Evolutionary conservation across 2,888 invertebrate genomes (phyloP), one percentile per base, ranked within the genome.

Genomic region (Agapostemon virescens): DNA sequence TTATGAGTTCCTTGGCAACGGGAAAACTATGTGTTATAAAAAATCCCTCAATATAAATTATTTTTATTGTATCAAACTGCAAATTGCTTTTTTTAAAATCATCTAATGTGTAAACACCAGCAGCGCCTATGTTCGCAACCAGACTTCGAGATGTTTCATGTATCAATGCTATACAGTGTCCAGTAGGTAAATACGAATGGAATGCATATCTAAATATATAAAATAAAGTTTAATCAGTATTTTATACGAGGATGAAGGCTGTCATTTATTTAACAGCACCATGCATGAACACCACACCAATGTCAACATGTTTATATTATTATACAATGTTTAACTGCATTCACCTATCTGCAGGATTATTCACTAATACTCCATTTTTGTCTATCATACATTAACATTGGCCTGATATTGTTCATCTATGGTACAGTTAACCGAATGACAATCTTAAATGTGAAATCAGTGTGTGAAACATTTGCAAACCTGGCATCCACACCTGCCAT

Each of bases 31-130:
- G 93, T 0, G 90, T 91, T 70, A 93, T 81, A 71, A 93, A 93
- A 78, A 90, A 93, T 64, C 92, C 93, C 86, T 93, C 93, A 9
- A 93, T 90, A 75, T 93, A 93, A 79, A 93, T 89, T 76, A 93
- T 89, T 73, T 89, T 90, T 23, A 91, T 83, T 11, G 82, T 85
- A 70, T 90, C 88, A 13, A 92, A 81, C 9, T 87, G 85, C 30
- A 90, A 82, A 67, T 87, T 85, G 61, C 77, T 79, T 72, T 87
- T 84, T 55, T 87, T 88, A 38, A 90, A 58, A 78, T 90, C 86
- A 26, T 90, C 86, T 40, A 92, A 68, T 5, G 90, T 89, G 83
- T 91, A 93, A 69, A 88, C 83, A 80, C 85, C 87, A 30, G 93
- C 92, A 58, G 93, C 93, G 70, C 93, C 93, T 38, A 93, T 84